Conservation (phyloP, 2,888 invertebrate genomes). For the Eupithecia exiguata region DNA sequence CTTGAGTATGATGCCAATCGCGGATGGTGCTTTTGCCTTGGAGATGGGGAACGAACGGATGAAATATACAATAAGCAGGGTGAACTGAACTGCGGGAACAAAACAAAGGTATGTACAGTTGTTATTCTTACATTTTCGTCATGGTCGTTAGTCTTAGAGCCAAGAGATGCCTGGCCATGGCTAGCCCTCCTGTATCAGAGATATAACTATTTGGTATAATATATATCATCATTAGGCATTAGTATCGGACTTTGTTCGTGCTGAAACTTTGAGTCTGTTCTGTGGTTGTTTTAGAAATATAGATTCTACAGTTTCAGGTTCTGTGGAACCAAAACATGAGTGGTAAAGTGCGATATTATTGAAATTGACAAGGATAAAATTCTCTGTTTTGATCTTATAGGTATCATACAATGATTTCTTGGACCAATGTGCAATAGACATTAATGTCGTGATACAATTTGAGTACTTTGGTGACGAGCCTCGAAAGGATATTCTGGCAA, state of each 20-base stretch:
- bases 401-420: neutral
- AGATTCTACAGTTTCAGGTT: neutral
- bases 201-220: neutral
- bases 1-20: neutral
- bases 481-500: neutral
- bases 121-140: too few relatives aligned
- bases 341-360: neutral
- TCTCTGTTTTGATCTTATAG: neutral
- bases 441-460: neutral
- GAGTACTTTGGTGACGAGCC: constrained; percentile 3
- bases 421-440: constrained; percentile 4
- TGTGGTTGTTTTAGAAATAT: too few relatives aligned
- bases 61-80: neutral
- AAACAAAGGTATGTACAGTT: neutral
- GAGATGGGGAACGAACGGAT: neutral
- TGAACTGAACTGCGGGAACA: neutral
- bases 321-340: neutral
- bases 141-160: too few relatives aligned
- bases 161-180: too few relatives aligned
- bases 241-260: neutral
- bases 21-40: constrained; percentile 1
- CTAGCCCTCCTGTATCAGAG: neutral
- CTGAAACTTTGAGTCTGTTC: neutral
- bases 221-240: neutral
- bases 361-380: neutral